A percentile compares a stretch with the other conserved stretches of the same genome.
Evolutionary conservation across 2,113 vertebrate genomes (phyloP).

Genomic region (Puntigrus tetrazona): DNA sequence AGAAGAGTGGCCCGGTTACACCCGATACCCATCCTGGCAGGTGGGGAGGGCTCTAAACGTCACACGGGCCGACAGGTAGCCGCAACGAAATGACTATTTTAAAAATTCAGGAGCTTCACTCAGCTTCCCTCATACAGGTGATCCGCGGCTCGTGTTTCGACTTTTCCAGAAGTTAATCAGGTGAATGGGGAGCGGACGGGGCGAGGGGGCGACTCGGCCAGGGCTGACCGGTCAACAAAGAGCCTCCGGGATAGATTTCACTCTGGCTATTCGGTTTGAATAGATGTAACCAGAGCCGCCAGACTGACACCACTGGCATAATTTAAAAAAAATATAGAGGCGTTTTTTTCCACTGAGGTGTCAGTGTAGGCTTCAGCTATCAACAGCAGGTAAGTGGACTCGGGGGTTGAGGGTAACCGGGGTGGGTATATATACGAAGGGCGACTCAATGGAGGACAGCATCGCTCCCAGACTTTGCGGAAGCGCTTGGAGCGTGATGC

Average conservation of each 20-base stretch:
- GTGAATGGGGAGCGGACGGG: conserved; percentile 66
- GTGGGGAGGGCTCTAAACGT: conserved; percentile 63
- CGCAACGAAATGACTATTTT: conserved; percentile 70
- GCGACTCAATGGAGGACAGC: conserved; percentile 33
- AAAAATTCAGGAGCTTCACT: conserved; percentile 83
- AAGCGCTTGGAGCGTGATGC: background rate
- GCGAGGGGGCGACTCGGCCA: conserved; percentile 41
- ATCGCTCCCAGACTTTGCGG: background rate
- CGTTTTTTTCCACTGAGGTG: conserved; percentile 70
- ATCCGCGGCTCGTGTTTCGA: conserved; percentile 75
- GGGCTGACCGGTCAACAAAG: conserved; percentile 58
- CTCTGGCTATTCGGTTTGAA: conserved; percentile 65
- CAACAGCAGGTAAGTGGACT: conserved; percentile 87
- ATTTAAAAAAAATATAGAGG: conserved; percentile 74
- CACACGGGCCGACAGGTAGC: conserved; percentile 59
- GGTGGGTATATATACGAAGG: conserved; percentile 64
- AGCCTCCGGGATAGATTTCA: conserved; percentile 72
- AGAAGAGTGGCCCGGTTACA: conserved; percentile 57
- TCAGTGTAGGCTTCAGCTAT: conserved; percentile 73
- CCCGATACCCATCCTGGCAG: conserved; percentile 66
- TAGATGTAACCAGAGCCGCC: conserved; percentile 73
- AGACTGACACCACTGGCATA: conserved; percentile 52
- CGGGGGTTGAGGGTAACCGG: conserved; percentile 65
- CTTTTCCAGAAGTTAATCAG: conserved; percentile 70
- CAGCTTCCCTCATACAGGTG: conserved; percentile 64